Evolutionary conservation across 92 coral and sea anemone species (phyloP), one percentile per base, ranked within the genome.

Genomic region (Plumapathes pennacea): DNA sequence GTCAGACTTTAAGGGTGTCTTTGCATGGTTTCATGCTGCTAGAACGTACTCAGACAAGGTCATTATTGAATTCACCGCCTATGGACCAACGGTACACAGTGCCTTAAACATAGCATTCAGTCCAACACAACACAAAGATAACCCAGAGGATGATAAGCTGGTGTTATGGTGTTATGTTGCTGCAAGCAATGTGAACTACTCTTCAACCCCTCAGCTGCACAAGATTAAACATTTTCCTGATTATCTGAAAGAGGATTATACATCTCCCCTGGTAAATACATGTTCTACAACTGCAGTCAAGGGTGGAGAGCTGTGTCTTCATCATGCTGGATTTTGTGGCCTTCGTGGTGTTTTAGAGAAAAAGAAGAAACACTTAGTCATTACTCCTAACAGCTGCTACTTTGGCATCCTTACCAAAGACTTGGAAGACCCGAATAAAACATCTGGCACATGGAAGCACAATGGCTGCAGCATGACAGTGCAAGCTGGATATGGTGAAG

Each of bases 221-320:
- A 13, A 13, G 19, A 6, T 44, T 52, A 24, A 6, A 1, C n/a
- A 38, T 0, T 2, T 25, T 39, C 10, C 40, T 21, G 13, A 23
- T 17, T 2, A 23, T 14, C 38, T 57, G 51, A 74, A 67, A 46
- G 12, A 50, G 1, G 5, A 28, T 0, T 72, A 42, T 32, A 31
- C 49, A 17, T n/a, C n/a, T n/a, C n/a, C n/a, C n/a, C n/a, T n/a
- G n/a, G n/a, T n/a, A 26, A 41, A 27, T 43, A 60, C 67, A 29
- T 29, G 2, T 10, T 12, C 5, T 40, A 54, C 10, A 53, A 25
- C n/a, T n/a, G n/a, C n/a, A 18, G 80, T 83, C 22, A 49, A 64
- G 38, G 89, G 85, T 12, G 89, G 89, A 20, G 89, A 83, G 71
- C 62, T 83, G 37, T 70, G 50, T 32, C 57, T 83, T 4, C 76